Base-by-base conservation (phyloP, 2,113 vertebrate species). In the Crotalus tigris region DNA sequence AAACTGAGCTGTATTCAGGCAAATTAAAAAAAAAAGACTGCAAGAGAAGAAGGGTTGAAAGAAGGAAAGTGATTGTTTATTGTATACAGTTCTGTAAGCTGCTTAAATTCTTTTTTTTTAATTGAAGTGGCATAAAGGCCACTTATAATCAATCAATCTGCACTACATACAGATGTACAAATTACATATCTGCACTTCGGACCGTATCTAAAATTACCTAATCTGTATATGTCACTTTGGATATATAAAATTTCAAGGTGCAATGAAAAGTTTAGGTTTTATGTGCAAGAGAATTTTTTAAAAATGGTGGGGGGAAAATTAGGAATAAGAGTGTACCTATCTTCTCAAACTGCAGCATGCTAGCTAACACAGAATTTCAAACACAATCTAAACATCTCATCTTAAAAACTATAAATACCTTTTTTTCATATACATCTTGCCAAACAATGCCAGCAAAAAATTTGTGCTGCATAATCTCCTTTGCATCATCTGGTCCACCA, bases 401-500 rank as follows among this genome's bases (percentile, higher is more conserved):
- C 46, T 24, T 51, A 53, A 53, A 85, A 33, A 86, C 21, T 86
- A 2, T 3, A 93, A 90, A 17, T 94, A 99, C 99, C 98, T 99
- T 99, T 97, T 99, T 99, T 96, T 99, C 98, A 0, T 99, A 99
- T 92, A 99, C 99, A 17, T 99, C 99, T 97, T 99, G 98, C 99
- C 99, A 99, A 97, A 98, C 98, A 54, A 99, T 98, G 96, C 98
- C 98, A 93, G 98, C 97, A 55, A 99, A 99, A 97, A 99, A 99
- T 95, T 98, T 99, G 97, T 99, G 99, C 97, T 98, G 98, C 99
- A 99, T 99, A 94, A 99, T 99, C 97, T 99, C 99, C 98, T 99
- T 99, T 86, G 99, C 99, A 5, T 99, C 99, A 90, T 99, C 98
- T 0, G 98, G 96, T 90, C 99, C 99, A 0, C 99, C 99, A 1